Conservation (phyloP, 2,888 invertebrate species). For the Amblyjoppa proteus region DNA sequence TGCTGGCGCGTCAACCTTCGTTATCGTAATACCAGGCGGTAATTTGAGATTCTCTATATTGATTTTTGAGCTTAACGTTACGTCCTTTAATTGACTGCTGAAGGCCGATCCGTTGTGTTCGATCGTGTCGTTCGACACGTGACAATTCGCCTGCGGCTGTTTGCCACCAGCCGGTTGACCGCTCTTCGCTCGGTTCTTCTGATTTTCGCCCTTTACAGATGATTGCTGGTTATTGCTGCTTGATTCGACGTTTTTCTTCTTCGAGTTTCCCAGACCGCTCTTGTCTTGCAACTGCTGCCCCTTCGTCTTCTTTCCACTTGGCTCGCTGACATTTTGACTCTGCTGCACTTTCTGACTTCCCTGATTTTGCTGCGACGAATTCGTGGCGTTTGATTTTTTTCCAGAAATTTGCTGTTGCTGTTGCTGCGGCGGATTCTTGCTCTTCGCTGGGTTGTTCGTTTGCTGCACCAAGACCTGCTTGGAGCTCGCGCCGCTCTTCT, state of each 20-base stretch:
- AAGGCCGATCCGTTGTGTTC: slow-evolving; percentile 75
- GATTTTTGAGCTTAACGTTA: slow-evolving; percentile 77
- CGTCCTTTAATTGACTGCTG: slow-evolving; percentile 80
- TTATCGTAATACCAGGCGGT: slow-evolving; percentile 93
- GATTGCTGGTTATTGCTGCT: slow-evolving; percentile 63
- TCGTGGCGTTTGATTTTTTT: slow-evolving; percentile 41
- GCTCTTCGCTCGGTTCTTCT: slow-evolving; percentile 73
- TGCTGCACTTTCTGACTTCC: slow-evolving; percentile 18
- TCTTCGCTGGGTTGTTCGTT: slow-evolving; percentile 69
- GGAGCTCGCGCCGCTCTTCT: slow-evolving; percentile 79
- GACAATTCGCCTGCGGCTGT: slow-evolving; percentile 68
- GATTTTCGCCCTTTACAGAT: slow-evolving; percentile 73
- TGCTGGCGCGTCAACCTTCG: slow-evolving; percentile 88
- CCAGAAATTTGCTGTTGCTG: slow-evolving; percentile 22
- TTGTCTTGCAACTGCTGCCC: slow-evolving; percentile 69
- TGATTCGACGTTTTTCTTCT: slow-evolving; percentile 61
- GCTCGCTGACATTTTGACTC: slow-evolving; percentile 42
- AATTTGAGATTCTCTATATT: slow-evolving; percentile 85
- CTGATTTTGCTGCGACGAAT: slow-evolving; percentile 41
- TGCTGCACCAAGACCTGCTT: slow-evolving; percentile 78
- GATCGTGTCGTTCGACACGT: slow-evolving; percentile 34
- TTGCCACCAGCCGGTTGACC: slow-evolving; percentile 70
- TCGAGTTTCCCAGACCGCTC: slow-evolving; percentile 61
- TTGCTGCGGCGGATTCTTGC: slow-evolving; percentile 55
- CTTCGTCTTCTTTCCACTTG: slow-evolving; percentile 65